A percentile compares a stretch with the other conserved stretches of the same genome.
phyloP scores from a whole-genome alignment of 2,113 vertebrate genomes.

The Brienomyrus brachyistius region DNA sequence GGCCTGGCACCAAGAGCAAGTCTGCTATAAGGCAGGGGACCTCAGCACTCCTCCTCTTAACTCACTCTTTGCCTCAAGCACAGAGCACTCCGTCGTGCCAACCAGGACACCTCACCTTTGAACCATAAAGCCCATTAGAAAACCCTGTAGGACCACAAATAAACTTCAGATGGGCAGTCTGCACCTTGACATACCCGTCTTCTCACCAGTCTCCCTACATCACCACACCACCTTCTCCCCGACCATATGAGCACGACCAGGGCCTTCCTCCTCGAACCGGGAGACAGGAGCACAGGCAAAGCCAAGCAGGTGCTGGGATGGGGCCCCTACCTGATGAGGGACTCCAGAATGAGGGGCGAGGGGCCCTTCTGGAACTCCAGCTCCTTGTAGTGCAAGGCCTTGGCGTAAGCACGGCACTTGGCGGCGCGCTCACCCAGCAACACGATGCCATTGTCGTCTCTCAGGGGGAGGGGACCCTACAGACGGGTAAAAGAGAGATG shows the following conservation, averaged over 20 bases:
- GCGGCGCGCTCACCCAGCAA: slow-evolving; percentile 90
- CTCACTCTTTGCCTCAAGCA: not conserved
- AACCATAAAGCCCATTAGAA: not conserved
- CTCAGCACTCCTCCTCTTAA: not conserved
- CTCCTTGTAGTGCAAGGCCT: slow-evolving; percentile 97
- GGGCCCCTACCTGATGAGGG: slow-evolving; percentile 88
- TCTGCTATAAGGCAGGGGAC: not conserved
- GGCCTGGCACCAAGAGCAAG: not conserved
- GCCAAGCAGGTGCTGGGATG: not conserved
- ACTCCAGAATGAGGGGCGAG: slow-evolving; percentile 87
- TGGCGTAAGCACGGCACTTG: slow-evolving; percentile 94
- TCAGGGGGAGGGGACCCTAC: slow-evolving; percentile 86
- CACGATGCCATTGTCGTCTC: slow-evolving; percentile 95
- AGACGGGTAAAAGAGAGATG: not conserved
- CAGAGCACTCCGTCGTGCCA: not conserved
- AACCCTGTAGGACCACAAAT: not conserved
- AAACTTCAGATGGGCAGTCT: not conserved
- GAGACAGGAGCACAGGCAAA: not conserved
- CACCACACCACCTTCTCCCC: not conserved
- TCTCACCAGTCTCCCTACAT: not conserved
- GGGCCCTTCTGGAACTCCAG: slow-evolving; percentile 97
- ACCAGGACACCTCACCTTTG: not conserved
- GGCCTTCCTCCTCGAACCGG: not conserved
- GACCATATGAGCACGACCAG: not conserved
- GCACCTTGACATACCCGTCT: not conserved